These are phyloP conservation scores for Phyllostomus hastatus DNA, from an alignment of 2,113 vertebrate genomes.

Conservation along the genomic window DNA sequence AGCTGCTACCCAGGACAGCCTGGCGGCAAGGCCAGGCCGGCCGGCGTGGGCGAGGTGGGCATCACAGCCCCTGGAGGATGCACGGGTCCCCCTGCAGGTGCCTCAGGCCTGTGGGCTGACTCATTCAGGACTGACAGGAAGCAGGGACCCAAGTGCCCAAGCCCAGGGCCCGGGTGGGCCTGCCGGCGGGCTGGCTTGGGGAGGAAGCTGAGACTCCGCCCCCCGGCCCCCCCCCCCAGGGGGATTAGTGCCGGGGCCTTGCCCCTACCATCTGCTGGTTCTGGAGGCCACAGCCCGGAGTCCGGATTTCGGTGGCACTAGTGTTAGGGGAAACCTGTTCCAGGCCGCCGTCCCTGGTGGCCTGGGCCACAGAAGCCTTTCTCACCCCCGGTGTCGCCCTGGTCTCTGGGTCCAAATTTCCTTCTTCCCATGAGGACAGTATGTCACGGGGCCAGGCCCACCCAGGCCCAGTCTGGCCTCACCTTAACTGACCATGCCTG, in stretches of 20 bases:
- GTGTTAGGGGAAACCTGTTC: not conserved
- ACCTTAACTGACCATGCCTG: fast-evolving
- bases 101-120: not conserved
- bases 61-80: not conserved
- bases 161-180: no score
- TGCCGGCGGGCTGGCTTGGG: not conserved
- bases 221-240: no score
- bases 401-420: fast-evolving
- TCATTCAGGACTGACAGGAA: fast-evolving
- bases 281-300: fast-evolving
- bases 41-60: not conserved
- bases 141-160: no score
- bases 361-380: not conserved
- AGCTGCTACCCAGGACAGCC: fast-evolving
- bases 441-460: fast-evolving
- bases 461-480: fast-evolving
- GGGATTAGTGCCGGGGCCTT: not conserved
- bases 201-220: fast-evolving
- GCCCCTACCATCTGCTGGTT: fast-evolving
- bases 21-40: not conserved
- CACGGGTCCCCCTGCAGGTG: no score
- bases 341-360: fast-evolving
- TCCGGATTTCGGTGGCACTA: not conserved
- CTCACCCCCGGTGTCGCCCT: fast-evolving
- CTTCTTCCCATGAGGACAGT: not conserved